Base-by-base conservation (phyloP, 1,140 invertebrate genomes). In the Drosophila miranda region DNA sequence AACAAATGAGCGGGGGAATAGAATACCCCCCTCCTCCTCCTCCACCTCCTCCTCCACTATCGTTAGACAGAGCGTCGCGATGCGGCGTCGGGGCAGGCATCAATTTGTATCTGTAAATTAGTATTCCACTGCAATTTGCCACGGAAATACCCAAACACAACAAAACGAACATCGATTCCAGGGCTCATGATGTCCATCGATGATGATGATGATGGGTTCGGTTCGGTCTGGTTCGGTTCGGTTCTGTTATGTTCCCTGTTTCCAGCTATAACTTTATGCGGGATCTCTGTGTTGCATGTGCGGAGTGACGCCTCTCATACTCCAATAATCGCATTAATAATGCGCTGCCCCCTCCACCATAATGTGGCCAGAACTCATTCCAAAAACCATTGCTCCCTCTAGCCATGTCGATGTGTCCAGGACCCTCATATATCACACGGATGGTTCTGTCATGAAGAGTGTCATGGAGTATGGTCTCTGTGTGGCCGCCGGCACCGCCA, bases 81-180 rank as follows among this genome's bases (percentile, higher is more conserved):
- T 11, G 34, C 11, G 3, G 23, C 23, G 30, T 8, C 7, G 30
- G 4, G 34, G 34, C 34, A 38, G 34, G 73, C 74, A 76, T 78
- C 81, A 87, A 87, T 87, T 87, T 87, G 82, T 88, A 87, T 87
- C 66, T 87, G 75, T 78, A 88, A 87, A 87, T 87, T 87, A 88
- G 78, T 87, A 87, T 82, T 82, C 82, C 75, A 66, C 51, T 87
- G 83, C 83, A 87, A 87, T 88, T 87, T 86, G 82, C 78, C 55
- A 72, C 66, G 78, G 51, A 82, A 87, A 76, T 67, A 73, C 66
- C 68, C 56, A 53, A 60, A 73, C 51, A 28, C 41, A 49, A 48
- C 23, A 49, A 13, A 50, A 38, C 23, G 28, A 38, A 68, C 14
- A 45, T 70, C 49, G 67, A 70, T 52, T 70, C 54, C 49, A 13